These are phyloP conservation scores for Oscheius sp. DNA, from an alignment of 1,140 invertebrate species.

Conservation along the genomic window DNA sequence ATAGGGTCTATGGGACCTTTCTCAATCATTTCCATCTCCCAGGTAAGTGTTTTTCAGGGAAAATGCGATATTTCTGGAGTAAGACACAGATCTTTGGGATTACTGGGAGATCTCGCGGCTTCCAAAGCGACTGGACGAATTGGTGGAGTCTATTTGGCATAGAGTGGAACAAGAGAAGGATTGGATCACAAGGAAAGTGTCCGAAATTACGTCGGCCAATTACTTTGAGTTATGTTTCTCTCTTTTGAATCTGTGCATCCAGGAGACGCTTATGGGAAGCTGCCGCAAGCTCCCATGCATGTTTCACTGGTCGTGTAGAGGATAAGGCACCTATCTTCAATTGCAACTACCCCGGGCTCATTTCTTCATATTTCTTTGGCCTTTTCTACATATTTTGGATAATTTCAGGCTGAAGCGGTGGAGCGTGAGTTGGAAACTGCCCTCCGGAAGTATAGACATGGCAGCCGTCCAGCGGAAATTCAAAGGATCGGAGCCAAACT, in stretches of 20 bases:
- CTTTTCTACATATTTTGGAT: too few relatives aligned
- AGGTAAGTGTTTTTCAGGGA: background rate
- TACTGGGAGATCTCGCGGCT: constrained; percentile 11
- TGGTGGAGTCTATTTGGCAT: constrained; percentile 15
- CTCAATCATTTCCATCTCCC: constrained; percentile 12
- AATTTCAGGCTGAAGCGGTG: background rate
- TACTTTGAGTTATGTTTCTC: constrained; percentile 21
- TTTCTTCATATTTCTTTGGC: too few relatives aligned
- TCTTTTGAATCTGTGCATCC: too few relatives aligned
- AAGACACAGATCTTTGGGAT: constrained; percentile 1
- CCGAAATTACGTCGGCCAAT: constrained; percentile 10
- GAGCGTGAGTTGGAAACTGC: background rate
- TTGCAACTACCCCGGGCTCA: too few relatives aligned
- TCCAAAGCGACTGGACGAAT: background rate
- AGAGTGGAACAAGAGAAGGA: constrained; percentile 9
- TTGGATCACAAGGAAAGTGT: constrained; percentile 16
- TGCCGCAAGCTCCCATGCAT: too few relatives aligned
- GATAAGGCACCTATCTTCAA: too few relatives aligned
- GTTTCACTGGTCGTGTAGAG: too few relatives aligned
- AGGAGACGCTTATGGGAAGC: too few relatives aligned
- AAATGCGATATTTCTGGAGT: background rate
- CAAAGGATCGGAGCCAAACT: background rate
- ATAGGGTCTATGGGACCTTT: background rate
- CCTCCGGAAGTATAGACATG: background rate
- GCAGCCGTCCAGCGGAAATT: background rate